Base-by-base conservation (phyloP, 2,888 invertebrate species). In the Spialia ferax region DNA sequence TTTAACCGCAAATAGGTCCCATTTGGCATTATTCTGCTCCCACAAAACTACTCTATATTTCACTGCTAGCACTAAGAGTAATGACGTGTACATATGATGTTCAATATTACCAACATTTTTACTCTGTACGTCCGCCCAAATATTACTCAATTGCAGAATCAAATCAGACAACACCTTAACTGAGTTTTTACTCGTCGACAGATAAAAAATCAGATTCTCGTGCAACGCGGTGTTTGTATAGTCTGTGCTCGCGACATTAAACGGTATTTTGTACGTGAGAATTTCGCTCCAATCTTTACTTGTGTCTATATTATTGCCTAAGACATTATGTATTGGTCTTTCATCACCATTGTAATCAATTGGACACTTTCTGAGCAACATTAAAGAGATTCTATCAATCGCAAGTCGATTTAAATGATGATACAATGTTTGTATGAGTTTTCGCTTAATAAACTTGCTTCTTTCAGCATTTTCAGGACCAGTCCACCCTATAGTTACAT, bases 1-100 rank as follows among this genome's bases (percentile, higher is more conserved):
- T 74, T 94, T 94, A 0, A 96, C 78, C 18, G 89, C 89, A 0
- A 74, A 72, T 1, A 86, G 69, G 8, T 84, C 73, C 87, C 88
- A 89, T 1, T 74, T 69, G 4, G 77, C 72, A 15, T 87, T 79
- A 0, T 72, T 78, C 76, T 76, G 80, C 74, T 80, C 79, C 15
- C 85, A 86, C 45, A 89, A 76, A 0, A 81, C 77, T 13, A 87
- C 87, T 62, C 94, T 81, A 73, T 93, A 94, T 74, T 94, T 95
- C 0, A 95, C 86, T 0, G 95, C 88, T 15, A 95, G 76, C 13
- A 97, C 83, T 0, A 97, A 89, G 26, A 96, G 77, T 81, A 96
- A 96, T 0, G 96, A 95, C 2, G 97, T 88, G 72, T 95, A 96
- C 72, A 96, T 87, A 76, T 97, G 97, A 73, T 97, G 97, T 42